A percentile compares a stretch with the other conserved stretches of the same genome.
Evolutionary conservation across 1,140 invertebrate species (phyloP).

Genomic region (Melipona quadrifasciata): DNA sequence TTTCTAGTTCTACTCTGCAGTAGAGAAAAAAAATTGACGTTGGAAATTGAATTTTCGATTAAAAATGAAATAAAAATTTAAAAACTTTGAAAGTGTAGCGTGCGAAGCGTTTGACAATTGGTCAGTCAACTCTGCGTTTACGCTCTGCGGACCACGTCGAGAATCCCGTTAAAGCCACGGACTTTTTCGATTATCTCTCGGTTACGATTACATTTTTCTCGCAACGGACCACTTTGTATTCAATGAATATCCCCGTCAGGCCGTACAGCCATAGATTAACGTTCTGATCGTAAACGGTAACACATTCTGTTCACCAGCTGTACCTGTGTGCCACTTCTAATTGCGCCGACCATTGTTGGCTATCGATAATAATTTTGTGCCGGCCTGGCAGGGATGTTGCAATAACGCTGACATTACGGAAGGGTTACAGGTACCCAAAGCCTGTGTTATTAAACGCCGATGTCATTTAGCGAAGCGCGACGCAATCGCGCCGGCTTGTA

Average conservation of each 20-base stretch:
- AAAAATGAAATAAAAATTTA: conserved; percentile 25
- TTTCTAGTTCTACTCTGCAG: not conserved
- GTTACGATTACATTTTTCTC: not conserved
- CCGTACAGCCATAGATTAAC: conserved; percentile 6
- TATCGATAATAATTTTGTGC: conserved; percentile 58
- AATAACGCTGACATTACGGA: conserved; percentile 49
- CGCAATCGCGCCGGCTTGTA: conserved; percentile 30
- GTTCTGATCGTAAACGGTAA: conserved; percentile 28
- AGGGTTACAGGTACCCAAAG: conserved; percentile 29
- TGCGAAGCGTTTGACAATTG: not conserved
- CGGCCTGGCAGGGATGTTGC: conserved; percentile 29
- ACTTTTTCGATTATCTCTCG: conserved; percentile 30
- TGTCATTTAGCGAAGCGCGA: conserved; percentile 50
- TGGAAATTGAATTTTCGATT: too few relatives aligned
- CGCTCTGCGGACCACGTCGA: conserved; percentile 52
- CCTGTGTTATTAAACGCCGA: conserved; percentile 50
- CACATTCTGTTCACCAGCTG: conserved; percentile 6
- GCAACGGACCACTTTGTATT: not conserved
- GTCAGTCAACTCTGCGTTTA: conserved; percentile 24
- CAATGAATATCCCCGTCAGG: conserved; percentile 21
- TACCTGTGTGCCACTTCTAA: conserved; percentile 40
- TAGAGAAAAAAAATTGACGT: not conserved
- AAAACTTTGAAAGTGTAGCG: not conserved
- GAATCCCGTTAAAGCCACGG: conserved; percentile 13
- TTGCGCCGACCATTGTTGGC: conserved; percentile 56